These are phyloP conservation scores for Potamilus streckersoni DNA, from an alignment of 1,140 invertebrate genomes.

Conservation along the genomic window DNA sequence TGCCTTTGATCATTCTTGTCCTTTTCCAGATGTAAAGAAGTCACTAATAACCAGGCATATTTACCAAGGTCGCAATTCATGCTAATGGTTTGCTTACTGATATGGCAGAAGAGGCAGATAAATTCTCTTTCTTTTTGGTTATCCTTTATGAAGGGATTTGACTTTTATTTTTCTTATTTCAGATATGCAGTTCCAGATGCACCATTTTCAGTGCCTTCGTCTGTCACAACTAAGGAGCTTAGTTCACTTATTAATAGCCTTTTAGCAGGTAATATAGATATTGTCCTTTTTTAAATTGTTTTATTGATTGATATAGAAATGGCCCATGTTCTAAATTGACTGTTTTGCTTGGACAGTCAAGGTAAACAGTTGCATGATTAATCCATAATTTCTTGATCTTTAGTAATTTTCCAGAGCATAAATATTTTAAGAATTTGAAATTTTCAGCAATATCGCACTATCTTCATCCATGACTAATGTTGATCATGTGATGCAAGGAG, in stretches of 20 bases:
- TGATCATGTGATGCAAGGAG: too few relatives aligned
- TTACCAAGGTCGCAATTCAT: too few relatives aligned
- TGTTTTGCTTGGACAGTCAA: background rate
- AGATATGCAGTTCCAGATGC: constrained; percentile 90
- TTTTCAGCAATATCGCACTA: too few relatives aligned
- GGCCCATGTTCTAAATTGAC: background rate
- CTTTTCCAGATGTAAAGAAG: too few relatives aligned
- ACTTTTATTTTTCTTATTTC: constrained; percentile 61
- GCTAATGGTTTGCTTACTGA: too few relatives aligned
- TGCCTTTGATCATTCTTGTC: too few relatives aligned
- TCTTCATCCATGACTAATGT: too few relatives aligned
- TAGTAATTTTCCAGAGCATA: background rate
- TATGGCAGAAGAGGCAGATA: too few relatives aligned
- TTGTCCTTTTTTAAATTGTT: background rate
- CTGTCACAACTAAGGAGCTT: constrained; percentile 77
- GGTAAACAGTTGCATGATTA: background rate
- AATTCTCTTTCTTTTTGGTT: too few relatives aligned
- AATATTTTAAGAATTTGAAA: background rate
- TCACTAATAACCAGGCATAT: too few relatives aligned
- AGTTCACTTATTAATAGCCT: constrained; percentile 86
- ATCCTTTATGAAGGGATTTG: background rate
- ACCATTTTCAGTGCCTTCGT: constrained; percentile 82
- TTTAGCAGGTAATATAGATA: constrained; percentile 68
- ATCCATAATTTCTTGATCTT: background rate
- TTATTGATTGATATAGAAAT: background rate